Evolutionary conservation across 2,797 vertebrate species (phyloP).

Genomic region (Parauchenoglanis ngamensis): DNA sequence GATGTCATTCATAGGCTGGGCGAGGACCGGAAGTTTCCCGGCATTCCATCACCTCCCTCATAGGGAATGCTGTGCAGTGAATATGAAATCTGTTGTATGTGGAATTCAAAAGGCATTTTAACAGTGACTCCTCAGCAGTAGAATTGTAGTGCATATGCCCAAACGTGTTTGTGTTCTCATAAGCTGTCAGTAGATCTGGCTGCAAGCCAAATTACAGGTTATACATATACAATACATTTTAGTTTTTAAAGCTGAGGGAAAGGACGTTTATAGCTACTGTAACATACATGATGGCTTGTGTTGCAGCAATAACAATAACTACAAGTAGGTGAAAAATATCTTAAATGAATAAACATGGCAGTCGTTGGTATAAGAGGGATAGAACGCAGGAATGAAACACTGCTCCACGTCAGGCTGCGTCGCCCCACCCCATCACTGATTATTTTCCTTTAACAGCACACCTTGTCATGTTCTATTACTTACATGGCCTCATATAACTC

Average conservation of each 20-base stretch:
- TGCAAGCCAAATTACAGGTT: not conserved
- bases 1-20: not conserved
- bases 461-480: not conserved
- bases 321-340: no score
- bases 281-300: not conserved
- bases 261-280: not conserved
- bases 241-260: not conserved
- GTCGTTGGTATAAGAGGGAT: not conserved
- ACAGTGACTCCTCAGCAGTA: not conserved
- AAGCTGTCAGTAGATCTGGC: not conserved
- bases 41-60: not conserved
- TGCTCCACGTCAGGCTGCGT: not conserved
- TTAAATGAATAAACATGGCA: not conserved
- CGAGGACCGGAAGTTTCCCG: not conserved
- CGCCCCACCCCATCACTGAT: not conserved
- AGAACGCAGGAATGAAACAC: not conserved
- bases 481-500: not conserved
- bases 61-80: not conserved
- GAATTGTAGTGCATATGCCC: not conserved
- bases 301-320: no score
- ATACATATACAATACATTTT: not conserved
- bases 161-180: not conserved
- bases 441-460: not conserved
- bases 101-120: not conserved
- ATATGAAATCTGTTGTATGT: not conserved